Percentiles rank a stretch among this genome's conserved stretches.
Evolutionary conservation across 1,140 invertebrate species (phyloP).

Genomic region (Cherax quadricarinatus): DNA sequence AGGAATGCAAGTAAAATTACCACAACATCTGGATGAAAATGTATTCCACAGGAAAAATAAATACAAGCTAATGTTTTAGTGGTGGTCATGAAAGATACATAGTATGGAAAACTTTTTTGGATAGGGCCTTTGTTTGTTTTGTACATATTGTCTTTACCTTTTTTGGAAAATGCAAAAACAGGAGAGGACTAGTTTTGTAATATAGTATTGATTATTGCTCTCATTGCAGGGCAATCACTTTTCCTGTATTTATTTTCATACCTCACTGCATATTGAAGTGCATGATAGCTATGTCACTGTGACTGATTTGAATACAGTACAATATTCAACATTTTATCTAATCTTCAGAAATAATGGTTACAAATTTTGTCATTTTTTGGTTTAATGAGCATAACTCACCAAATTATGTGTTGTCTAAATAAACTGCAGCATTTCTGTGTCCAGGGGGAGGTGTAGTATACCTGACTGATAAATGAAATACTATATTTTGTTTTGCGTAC

Average conservation of each 20-base stretch:
- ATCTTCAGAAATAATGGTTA: background rate
- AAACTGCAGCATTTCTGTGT: conserved; percentile 23
- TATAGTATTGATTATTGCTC: conserved; percentile 23
- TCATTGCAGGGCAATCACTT: background rate
- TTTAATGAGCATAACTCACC: background rate
- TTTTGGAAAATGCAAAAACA: conserved; percentile 8
- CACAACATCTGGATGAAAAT: background rate
- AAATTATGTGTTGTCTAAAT: background rate
- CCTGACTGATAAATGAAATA: background rate
- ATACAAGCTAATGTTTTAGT: conserved; percentile 16
- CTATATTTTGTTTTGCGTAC: background rate
- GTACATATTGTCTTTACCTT: conserved; percentile 27
- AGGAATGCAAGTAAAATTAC: background rate
- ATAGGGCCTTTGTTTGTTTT: conserved; percentile 4
- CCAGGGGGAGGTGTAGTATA: conserved; percentile 22
- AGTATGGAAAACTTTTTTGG: background rate
- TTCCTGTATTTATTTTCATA: conserved; percentile 44
- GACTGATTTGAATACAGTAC: conserved; percentile 12
- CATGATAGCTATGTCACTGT: conserved; percentile 3
- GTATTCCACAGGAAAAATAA: background rate
- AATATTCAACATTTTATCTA: conserved; percentile 7
- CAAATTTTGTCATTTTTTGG: background rate
- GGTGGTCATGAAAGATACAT: conserved; percentile 15
- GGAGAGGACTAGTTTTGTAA: conserved; percentile 43
- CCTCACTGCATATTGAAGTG: conserved; percentile 9